These are phyloP conservation scores for Neocrepidodera transversa DNA, from an alignment of 2,888 invertebrate species.

Conservation along the genomic window DNA sequence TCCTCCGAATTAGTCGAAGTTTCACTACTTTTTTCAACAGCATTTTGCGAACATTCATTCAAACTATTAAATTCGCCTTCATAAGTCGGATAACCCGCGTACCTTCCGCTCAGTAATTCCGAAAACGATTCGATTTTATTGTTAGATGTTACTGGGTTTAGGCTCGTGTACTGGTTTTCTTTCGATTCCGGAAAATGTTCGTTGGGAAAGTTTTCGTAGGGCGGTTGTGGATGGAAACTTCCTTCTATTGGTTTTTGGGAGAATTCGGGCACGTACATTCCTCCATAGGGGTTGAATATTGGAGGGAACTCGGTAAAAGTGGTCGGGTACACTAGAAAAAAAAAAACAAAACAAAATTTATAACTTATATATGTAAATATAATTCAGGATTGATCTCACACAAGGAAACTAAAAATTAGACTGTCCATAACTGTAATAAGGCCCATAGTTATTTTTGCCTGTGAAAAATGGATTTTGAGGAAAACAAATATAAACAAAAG, in stretches of 20 bases:
- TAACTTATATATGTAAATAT: too few species aligned
- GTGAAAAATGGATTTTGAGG: too few species aligned
- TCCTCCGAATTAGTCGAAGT: slow-evolving; percentile 55
- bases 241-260: slow-evolving; percentile 41
- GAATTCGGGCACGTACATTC: slow-evolving; percentile 52
- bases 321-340: slow-evolving; percentile 32
- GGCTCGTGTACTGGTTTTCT: slow-evolving; percentile 71
- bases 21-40: slow-evolving; percentile 38
- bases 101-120: slow-evolving; percentile 67
- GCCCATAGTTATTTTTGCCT: too few species aligned
- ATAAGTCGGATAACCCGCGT: slow-evolving; percentile 61
- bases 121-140: slow-evolving; percentile 77
- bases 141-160: slow-evolving; percentile 71
- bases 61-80: slow-evolving; percentile 48
- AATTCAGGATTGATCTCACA: too few species aligned
- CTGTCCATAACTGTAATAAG: too few species aligned
- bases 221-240: slow-evolving; percentile 57
- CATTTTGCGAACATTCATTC: slow-evolving; percentile 32
- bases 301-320: slow-evolving; percentile 59
- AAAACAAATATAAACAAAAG: too few species aligned
- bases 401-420: too few species aligned
- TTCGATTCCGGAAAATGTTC: slow-evolving; percentile 58
- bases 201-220: slow-evolving; percentile 65
- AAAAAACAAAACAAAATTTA: too few species aligned
- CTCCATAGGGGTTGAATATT: slow-evolving; percentile 62